phyloP scores from a whole-genome alignment of 92 coral and sea anemone species.

The Heteractis magnifica region DNA sequence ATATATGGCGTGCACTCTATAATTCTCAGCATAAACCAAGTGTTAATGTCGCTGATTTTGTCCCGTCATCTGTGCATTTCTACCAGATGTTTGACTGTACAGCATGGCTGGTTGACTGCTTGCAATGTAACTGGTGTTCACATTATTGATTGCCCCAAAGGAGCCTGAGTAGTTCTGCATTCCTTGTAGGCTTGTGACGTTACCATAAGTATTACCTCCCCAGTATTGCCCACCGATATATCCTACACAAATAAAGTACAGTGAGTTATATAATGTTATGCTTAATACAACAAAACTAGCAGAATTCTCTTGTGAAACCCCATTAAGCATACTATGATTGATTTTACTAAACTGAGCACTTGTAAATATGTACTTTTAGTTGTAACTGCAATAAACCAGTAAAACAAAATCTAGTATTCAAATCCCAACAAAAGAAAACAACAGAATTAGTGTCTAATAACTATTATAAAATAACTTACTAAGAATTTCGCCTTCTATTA shows the following conservation, averaged over 20 bases:
- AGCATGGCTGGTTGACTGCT: conserved; percentile 54
- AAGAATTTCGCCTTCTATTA: too few relatives aligned
- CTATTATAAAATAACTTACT: too few relatives aligned
- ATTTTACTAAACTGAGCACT: too few relatives aligned
- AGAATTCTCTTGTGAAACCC: background rate
- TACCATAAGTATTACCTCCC: conserved; percentile 19
- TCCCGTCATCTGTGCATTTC: background rate
- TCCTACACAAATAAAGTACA: background rate
- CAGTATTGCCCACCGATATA: conserved; percentile 29
- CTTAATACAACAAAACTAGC: background rate
- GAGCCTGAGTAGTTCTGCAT: conserved; percentile 15
- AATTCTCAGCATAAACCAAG: background rate
- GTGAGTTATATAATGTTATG: background rate
- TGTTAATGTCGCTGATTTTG: background rate
- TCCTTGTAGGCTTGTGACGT: conserved; percentile 10
- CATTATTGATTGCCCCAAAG: conserved; percentile 35
- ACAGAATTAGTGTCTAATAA: too few relatives aligned
- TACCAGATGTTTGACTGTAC: conserved; percentile 8
- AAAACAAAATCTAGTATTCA: too few relatives aligned
- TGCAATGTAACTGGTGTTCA: conserved; percentile 56
- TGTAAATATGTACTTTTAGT: too few relatives aligned
- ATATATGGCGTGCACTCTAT: background rate
- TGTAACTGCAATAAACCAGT: too few relatives aligned
- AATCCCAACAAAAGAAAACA: too few relatives aligned
- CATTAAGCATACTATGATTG: too few relatives aligned